Evolutionary conservation across 2,797 vertebrate genomes (phyloP).

Genomic region (Urosaurus nigricauda): DNA sequence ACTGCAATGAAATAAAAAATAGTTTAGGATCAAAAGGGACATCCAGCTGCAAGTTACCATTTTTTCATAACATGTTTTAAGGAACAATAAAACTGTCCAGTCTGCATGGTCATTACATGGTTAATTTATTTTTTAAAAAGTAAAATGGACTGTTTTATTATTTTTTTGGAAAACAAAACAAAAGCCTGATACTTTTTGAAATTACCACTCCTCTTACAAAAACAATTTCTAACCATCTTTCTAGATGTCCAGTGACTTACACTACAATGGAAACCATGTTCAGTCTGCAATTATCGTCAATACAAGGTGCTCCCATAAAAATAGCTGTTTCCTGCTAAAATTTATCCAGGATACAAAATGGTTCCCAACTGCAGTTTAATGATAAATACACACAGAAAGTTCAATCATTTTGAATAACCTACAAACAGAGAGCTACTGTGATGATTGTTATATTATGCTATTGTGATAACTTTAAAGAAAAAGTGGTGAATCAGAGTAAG

Average conservation of each 20-base stretch:
- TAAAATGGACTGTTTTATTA: constrained; percentile 16
- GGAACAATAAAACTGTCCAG: background rate
- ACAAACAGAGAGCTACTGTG: fast-evolving
- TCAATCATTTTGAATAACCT: constrained; percentile 19
- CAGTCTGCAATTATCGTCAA: background rate
- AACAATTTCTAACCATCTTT: background rate
- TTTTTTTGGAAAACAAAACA: background rate
- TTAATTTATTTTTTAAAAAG: background rate
- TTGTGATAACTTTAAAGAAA: constrained; percentile 10
- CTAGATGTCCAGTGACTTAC: background rate
- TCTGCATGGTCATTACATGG: background rate
- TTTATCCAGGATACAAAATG: constrained; percentile 15
- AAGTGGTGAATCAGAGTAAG: constrained; percentile 1
- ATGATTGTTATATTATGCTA: background rate
- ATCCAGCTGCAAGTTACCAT: background rate
- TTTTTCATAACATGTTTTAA: background rate
- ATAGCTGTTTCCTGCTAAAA: constrained; percentile 7
- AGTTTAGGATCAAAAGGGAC: background rate
- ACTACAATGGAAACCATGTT: background rate
- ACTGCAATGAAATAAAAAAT: background rate
- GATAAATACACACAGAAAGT: constrained; percentile 9
- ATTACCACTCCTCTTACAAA: background rate
- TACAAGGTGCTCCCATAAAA: constrained; percentile 13
- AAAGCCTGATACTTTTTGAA: fast-evolving
- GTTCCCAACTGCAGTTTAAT: background rate